Conservation (phyloP, 2,888 invertebrate genomes). For the Rotaria macrura region DNA sequence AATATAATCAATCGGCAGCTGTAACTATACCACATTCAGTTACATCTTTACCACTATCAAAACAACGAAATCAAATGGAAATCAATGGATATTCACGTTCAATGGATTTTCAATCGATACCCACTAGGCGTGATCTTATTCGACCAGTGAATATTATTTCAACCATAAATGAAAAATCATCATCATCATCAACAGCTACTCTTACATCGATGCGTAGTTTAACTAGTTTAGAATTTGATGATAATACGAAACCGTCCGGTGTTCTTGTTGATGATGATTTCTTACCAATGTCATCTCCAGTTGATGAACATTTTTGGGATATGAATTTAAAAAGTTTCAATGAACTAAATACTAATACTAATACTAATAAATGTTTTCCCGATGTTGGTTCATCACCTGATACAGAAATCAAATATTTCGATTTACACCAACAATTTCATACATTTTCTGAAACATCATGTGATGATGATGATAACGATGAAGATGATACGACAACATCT, state of each 20-base stretch:
- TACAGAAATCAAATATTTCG: constrained; percentile 1
- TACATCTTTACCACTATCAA: background rate
- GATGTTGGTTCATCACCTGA: constrained; percentile 32
- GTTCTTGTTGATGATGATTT: constrained; percentile 33
- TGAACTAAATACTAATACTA: background rate
- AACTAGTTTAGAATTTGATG: constrained; percentile 20
- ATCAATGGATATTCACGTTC: background rate
- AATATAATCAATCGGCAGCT: background rate
- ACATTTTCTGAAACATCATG: background rate
- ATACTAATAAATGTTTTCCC: constrained; percentile 22
- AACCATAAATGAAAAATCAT: background rate
- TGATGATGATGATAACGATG: background rate
- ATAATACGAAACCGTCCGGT: constrained; percentile 21
- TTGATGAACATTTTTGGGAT: constrained; percentile 26
- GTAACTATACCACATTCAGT: background rate
- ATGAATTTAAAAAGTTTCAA: constrained; percentile 6
- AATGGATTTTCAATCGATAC: background rate
- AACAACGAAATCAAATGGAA: background rate
- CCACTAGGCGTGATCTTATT: background rate
- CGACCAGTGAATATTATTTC: background rate
- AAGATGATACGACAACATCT: background rate
- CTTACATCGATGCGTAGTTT: background rate
- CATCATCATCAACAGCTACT: background rate
- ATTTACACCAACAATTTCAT: background rate
- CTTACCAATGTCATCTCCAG: constrained; percentile 31